A percentile compares a stretch with the other conserved stretches of the same genome.
These are phyloP conservation scores for Seira sanloemensis DNA, from an alignment of 2,888 invertebrate genomes.

Conservation along the genomic window DNA sequence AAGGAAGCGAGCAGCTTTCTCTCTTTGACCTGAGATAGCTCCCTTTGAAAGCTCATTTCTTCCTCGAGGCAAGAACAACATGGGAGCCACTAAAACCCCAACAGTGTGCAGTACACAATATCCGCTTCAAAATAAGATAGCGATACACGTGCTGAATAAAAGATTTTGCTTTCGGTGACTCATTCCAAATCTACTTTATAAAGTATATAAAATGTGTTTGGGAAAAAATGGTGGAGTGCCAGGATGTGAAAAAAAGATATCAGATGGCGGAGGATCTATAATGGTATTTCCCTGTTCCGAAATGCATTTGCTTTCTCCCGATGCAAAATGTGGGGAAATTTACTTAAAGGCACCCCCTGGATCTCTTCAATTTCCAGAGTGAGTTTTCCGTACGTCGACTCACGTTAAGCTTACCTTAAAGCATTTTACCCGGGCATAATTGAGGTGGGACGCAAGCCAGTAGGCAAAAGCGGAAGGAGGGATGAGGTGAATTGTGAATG, in stretches of 20 bases:
- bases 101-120: not conserved
- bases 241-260: not conserved
- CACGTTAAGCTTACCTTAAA: conserved; percentile 24
- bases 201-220: too few species aligned
- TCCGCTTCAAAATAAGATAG: conserved; percentile 40
- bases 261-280: conserved; percentile 1
- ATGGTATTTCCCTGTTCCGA: conserved; percentile 56
- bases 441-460: not conserved
- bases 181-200: conserved; percentile 28
- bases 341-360: conserved; percentile 52
- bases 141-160: conserved; percentile 49
- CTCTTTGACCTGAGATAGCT: conserved; percentile 36
- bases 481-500: conserved; percentile 1
- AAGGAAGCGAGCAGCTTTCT: conserved; percentile 35
- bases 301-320: conserved; percentile 43
- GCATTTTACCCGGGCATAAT: conserved; percentile 10
- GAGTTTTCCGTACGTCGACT: not conserved
- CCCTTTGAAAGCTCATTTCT: conserved; percentile 58
- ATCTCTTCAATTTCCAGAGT: not conserved
- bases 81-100: not conserved
- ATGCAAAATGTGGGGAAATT: conserved; percentile 53
- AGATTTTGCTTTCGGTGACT: conserved; percentile 44
- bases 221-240: too few species aligned
- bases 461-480: not conserved
- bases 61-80: conserved; percentile 44